These are phyloP conservation scores for Halictus quadricinctus DNA, from an alignment of 2,888 invertebrate species.

Conservation along the genomic window DNA sequence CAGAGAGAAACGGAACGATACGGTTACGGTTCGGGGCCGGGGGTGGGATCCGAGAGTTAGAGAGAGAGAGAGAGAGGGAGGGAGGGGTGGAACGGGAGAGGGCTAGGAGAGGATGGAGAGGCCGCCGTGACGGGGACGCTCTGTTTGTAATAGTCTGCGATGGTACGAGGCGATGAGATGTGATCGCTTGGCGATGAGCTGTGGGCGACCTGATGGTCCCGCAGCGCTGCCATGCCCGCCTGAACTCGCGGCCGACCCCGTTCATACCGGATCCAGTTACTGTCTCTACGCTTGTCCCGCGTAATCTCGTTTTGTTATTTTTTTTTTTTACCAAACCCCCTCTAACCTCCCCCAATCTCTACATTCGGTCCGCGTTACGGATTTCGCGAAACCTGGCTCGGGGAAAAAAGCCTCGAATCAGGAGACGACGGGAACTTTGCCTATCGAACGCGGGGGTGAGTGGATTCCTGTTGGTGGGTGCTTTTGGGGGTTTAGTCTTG, in stretches of 20 bases:
- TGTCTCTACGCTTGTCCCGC: conserved; percentile 72
- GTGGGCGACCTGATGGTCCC: conserved; percentile 81
- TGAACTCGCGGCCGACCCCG: conserved; percentile 62
- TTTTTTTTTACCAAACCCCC: not conserved
- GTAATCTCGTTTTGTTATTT: conserved; percentile 36
- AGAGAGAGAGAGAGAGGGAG: conserved; percentile 27
- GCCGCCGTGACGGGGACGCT: conserved; percentile 68
- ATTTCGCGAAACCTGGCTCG: conserved; percentile 5
- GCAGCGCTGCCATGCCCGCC: conserved; percentile 73
- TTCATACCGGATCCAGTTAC: conserved; percentile 77
- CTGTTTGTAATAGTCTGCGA: conserved; percentile 79
- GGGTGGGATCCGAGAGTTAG: not conserved
- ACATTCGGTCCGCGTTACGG: conserved; percentile 12
- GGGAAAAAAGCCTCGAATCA: conserved; percentile 34
- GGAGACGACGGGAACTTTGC: not conserved
- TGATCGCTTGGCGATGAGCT: conserved; percentile 82
- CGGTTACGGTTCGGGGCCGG: not conserved
- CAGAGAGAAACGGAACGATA: conserved; percentile 36
- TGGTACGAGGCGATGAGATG: conserved; percentile 81
- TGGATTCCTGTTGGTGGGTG: not conserved
- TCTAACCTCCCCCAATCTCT: conserved; percentile 25
- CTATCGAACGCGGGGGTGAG: not conserved
- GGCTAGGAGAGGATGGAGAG: conserved; percentile 25
- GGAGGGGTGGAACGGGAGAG: conserved; percentile 23
- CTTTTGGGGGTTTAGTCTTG: not conserved